Conservation (phyloP, 2,888 invertebrate species). For the Pomacea canaliculata region DNA sequence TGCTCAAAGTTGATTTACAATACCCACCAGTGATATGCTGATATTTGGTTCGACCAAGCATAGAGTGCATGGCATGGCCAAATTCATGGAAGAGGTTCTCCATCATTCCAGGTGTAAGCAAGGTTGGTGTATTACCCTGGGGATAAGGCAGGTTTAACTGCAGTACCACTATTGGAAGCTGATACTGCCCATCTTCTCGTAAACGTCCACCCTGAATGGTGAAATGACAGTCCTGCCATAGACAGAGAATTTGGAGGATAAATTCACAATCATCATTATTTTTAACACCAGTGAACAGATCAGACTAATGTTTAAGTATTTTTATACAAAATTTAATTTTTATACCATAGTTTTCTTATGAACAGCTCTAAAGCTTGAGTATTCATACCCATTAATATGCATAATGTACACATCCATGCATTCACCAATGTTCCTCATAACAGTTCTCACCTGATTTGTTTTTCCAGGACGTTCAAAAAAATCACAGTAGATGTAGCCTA, state of each 20-base stretch:
- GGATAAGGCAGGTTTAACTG: slow-evolving; percentile 85
- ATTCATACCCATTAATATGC: too few relatives aligned
- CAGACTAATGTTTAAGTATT: too few relatives aligned
- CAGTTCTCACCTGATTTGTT: slow-evolving; percentile 79
- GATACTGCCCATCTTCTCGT: slow-evolving; percentile 82
- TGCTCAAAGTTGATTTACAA: too few relatives aligned
- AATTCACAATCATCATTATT: not conserved
- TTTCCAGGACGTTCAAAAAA: slow-evolving; percentile 90
- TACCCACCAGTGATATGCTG: slow-evolving; percentile 88
- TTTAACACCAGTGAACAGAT: too few relatives aligned
- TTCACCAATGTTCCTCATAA: not conserved
- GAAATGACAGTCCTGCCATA: slow-evolving; percentile 89
- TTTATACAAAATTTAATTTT: too few relatives aligned
- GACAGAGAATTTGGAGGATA: not conserved
- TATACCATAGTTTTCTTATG: too few relatives aligned
- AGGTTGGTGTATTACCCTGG: slow-evolving; percentile 81
- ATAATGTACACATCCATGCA: too few relatives aligned
- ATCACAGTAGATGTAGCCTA: slow-evolving; percentile 98
- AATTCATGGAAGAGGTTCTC: slow-evolving; percentile 99
- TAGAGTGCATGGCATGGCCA: slow-evolving; percentile 99
- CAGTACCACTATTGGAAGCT: slow-evolving; percentile 91
- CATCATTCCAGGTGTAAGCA: slow-evolving; percentile 86
- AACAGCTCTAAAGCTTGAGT: too few relatives aligned
- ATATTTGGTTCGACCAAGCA: slow-evolving; percentile 93
- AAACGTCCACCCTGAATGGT: slow-evolving; percentile 94